These are phyloP conservation scores for Coluber constrictor DNA, from an alignment of 2,797 vertebrate species.

Conservation along the genomic window DNA sequence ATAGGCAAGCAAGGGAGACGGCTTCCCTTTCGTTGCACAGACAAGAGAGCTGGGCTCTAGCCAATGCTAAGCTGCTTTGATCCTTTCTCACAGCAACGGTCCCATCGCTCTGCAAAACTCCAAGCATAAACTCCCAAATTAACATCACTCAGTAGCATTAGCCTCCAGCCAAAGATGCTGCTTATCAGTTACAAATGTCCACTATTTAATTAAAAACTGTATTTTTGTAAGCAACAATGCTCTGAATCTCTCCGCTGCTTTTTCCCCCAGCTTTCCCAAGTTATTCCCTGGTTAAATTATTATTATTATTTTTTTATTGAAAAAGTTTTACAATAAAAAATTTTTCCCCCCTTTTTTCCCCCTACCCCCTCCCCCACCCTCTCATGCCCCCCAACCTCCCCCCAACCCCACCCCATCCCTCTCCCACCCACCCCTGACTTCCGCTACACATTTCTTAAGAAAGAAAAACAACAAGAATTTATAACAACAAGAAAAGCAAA, in stretches of 20 bases:
- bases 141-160: conserved; percentile 61
- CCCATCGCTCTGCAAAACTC: conserved; percentile 58
- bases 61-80: conserved; percentile 57
- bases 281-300: background rate
- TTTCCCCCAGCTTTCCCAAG: accelerated
- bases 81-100: conserved; percentile 61
- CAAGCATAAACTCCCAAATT: conserved; percentile 65
- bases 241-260: conserved; percentile 6
- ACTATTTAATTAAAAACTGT: conserved; percentile 58
- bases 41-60: conserved; percentile 63
- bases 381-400: too few relatives aligned
- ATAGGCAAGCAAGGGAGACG: conserved; percentile 65
- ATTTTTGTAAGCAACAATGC: conserved; percentile 30
- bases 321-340: too few relatives aligned
- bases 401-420: too few relatives aligned
- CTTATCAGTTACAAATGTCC: conserved; percentile 60
- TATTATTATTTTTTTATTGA: too few relatives aligned
- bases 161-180: conserved; percentile 53
- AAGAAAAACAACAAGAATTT: too few relatives aligned
- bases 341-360: too few relatives aligned
- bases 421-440: too few relatives aligned
- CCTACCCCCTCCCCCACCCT: too few relatives aligned
- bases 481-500: too few relatives aligned
- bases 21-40: conserved; percentile 66
- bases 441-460: too few relatives aligned